Conservation (phyloP, 2,888 invertebrate species). For the Didymodactylos carnosus region DNA sequence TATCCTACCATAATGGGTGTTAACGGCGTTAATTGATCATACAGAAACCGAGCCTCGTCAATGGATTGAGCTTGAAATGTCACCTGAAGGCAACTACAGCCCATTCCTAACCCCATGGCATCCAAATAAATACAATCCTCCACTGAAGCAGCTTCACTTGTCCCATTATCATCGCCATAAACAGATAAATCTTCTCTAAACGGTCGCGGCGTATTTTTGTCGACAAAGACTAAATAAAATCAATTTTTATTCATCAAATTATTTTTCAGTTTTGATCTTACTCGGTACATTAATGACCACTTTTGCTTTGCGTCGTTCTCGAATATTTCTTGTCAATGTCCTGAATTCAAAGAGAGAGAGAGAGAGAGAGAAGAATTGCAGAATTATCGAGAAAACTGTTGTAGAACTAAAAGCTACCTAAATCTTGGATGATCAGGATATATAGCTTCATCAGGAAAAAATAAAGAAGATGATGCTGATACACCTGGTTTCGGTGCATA, state of each 20-base stretch:
- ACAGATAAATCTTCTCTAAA: slow-evolving; percentile 3
- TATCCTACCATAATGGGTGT: slow-evolving; percentile 62
- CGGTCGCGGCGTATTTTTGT: slow-evolving; percentile 48
- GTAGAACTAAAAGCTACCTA: too few relatives aligned
- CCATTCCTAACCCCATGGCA: slow-evolving; percentile 99
- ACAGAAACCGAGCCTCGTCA: slow-evolving; percentile 74
- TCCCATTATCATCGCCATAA: slow-evolving; percentile 4
- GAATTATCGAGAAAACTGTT: too few relatives aligned
- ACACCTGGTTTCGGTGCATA: slow-evolving; percentile 17
- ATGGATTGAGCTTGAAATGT: slow-evolving; percentile 70
- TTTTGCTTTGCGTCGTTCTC: slow-evolving; percentile 71
- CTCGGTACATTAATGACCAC: slow-evolving; percentile 87
- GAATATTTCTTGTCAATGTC: slow-evolving; percentile 75
- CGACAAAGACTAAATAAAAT: slow-evolving; percentile 56
- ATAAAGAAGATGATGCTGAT: slow-evolving; percentile 40
- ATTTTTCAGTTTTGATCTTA: slow-evolving; percentile 33
- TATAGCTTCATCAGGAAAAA: slow-evolving; percentile 83
- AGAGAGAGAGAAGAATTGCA: too few relatives aligned
- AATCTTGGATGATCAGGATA: slow-evolving; percentile 86
- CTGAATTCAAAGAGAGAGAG: slow-evolving; percentile 26
- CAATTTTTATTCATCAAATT: background rate
- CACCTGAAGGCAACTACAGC: slow-evolving; percentile 82
- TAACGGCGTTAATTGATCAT: slow-evolving; percentile 84
- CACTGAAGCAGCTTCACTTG: slow-evolving; percentile 21
- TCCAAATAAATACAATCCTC: slow-evolving; percentile 46